Evolutionary conservation across 2,888 invertebrate genomes (phyloP).

Genomic region (Neria commutata): DNA sequence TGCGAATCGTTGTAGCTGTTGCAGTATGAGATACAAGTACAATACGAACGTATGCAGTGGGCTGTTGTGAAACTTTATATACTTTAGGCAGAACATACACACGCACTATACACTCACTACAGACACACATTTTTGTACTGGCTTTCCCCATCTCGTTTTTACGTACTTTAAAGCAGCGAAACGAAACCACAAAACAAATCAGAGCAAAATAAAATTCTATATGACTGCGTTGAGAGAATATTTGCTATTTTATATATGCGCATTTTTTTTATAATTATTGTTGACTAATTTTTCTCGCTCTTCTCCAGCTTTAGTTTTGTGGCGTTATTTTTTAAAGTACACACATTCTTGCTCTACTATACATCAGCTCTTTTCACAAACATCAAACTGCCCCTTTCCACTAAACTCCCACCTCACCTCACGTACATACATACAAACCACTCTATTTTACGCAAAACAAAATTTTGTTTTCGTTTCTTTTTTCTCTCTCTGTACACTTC

Average conservation of each 20-base stretch:
- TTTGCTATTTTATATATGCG: neutral
- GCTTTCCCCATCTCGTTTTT: neutral
- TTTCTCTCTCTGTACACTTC: no score
- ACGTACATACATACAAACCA: conserved; percentile 17
- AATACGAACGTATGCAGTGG: neutral
- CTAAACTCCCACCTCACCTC: no score
- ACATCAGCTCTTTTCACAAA: conserved; percentile 7
- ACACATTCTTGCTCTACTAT: conserved; percentile 23
- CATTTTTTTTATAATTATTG: neutral
- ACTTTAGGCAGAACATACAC: neutral
- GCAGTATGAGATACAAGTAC: neutral
- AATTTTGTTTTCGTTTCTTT: conserved; percentile 18
- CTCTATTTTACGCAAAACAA: conserved; percentile 16
- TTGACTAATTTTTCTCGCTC: no score
- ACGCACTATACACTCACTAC: no score
- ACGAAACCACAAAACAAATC: neutral
- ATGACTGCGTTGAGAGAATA: neutral
- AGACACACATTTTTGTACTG: no score
- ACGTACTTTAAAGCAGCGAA: no score
- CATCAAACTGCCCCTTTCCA: conserved; percentile 12
- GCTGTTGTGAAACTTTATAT: neutral
- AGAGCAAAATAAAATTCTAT: neutral
- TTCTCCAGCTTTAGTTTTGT: no score
- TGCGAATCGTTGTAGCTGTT: neutral
- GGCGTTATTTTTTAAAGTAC: no score